These are phyloP conservation scores for Chouioia cunea DNA, from an alignment of 2,888 invertebrate species.

Conservation along the genomic window DNA sequence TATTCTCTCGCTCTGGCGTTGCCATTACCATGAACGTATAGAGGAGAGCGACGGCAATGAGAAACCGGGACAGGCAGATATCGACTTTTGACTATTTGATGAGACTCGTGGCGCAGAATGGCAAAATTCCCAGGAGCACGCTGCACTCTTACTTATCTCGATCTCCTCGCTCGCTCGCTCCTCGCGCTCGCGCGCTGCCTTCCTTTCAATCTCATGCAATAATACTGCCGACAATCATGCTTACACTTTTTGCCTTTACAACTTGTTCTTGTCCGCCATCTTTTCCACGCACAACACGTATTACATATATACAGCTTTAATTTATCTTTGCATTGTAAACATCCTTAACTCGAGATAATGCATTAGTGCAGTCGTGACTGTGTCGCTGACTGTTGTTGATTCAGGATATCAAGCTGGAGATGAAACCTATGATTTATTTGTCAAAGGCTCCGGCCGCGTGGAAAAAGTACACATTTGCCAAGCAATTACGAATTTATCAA, in stretches of 20 bases:
- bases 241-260: too few species aligned
- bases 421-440: constrained; percentile 23
- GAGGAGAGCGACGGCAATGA: constrained; percentile 35
- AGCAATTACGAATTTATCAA: constrained; percentile 65
- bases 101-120: constrained; percentile 53
- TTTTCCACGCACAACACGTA: too few species aligned
- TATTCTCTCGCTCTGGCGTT: constrained; percentile 18
- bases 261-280: too few species aligned
- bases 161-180: constrained; percentile 2
- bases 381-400: not conserved
- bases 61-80: constrained; percentile 52
- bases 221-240: constrained; percentile 28
- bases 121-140: constrained; percentile 54
- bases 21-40: constrained; percentile 44
- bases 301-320: constrained; percentile 18
- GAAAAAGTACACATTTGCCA: constrained; percentile 52
- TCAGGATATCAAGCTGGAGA: not conserved
- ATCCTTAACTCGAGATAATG: constrained; percentile 22
- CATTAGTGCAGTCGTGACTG: constrained; percentile 19
- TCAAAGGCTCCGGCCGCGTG: not conserved
- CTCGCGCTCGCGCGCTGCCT: constrained; percentile 12
- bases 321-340: not conserved
- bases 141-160: constrained; percentile 34
- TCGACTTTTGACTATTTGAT: constrained; percentile 62
- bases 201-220: constrained; percentile 56